Conservation (phyloP, 2,113 vertebrate species). For the Orthonyx spaldingii region DNA sequence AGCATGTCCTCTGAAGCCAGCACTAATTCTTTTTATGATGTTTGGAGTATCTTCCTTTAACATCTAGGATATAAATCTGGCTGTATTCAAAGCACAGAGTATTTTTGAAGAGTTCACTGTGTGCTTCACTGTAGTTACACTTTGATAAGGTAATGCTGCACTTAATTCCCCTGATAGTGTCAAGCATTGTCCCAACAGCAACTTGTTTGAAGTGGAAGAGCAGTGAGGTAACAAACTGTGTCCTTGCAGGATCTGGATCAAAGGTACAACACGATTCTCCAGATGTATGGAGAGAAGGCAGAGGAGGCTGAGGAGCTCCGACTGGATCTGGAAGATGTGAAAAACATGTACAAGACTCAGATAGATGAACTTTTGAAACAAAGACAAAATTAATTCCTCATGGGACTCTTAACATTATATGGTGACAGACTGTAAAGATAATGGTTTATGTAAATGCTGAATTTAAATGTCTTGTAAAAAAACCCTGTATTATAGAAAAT, state of each 20-base stretch:
- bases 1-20: neutral
- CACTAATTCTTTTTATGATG: neutral
- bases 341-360: slow-evolving; percentile 98
- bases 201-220: neutral
- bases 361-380: slow-evolving; percentile 93
- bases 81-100: neutral
- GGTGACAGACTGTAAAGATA: slow-evolving; percentile 58
- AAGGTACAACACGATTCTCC: slow-evolving; percentile 96
- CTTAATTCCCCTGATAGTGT: neutral
- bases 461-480: slow-evolving; percentile 65
- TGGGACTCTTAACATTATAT: neutral
- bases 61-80: neutral
- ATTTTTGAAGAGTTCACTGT: neutral
- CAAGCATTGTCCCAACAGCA: neutral
- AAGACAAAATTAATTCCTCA: slow-evolving; percentile 68
- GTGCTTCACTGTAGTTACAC: neutral
- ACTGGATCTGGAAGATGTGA: slow-evolving; percentile 95
- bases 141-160: neutral
- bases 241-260: slow-evolving; percentile 91
- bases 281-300: slow-evolving; percentile 99
- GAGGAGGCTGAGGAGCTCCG: slow-evolving; percentile 95
- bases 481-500: slow-evolving; percentile 65
- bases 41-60: neutral
- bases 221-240: neutral
- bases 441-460: slow-evolving; percentile 58